Conservation (phyloP, 2,797 vertebrate genomes). For the Sebastolobus altivelis region DNA sequence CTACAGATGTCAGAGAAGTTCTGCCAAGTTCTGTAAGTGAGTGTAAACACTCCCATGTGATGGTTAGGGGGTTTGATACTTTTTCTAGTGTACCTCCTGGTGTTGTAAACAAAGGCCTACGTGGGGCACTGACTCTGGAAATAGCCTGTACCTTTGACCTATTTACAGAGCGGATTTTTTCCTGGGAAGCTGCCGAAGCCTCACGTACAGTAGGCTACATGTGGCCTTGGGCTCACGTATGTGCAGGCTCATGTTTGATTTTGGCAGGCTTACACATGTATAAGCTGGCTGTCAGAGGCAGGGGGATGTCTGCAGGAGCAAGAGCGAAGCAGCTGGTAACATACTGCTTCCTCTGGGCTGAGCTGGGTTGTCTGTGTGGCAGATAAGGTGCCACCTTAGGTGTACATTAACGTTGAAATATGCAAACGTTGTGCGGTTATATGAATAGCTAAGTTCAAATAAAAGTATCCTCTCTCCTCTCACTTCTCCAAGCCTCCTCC, state of each 20-base stretch:
- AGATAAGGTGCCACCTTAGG: background rate
- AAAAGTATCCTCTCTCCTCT: slow-evolving; percentile 8
- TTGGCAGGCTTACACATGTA: slow-evolving; percentile 23
- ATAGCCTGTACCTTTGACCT: slow-evolving; percentile 57
- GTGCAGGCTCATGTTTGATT: slow-evolving; percentile 25
- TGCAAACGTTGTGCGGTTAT: slow-evolving; percentile 11
- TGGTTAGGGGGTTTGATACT: slow-evolving; percentile 37
- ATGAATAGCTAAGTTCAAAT: slow-evolving; percentile 28
- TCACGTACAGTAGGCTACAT: background rate
- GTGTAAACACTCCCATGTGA: slow-evolving; percentile 54
- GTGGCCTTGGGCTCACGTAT: slow-evolving; percentile 2
- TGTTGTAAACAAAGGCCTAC: slow-evolving; percentile 48
- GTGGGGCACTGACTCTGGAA: slow-evolving; percentile 33
- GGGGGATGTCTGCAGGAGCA: slow-evolving; percentile 10
- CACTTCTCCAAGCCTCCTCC: slow-evolving; percentile 2
- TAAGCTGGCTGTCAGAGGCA: slow-evolving; percentile 11
- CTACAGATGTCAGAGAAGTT: slow-evolving; percentile 46
- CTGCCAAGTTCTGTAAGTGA: slow-evolving; percentile 47
- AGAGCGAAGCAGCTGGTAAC: slow-evolving; percentile 13
- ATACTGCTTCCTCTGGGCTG: background rate
- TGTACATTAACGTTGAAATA: slow-evolving; percentile 17
- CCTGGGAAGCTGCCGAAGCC: slow-evolving; percentile 11
- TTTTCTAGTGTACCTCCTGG: slow-evolving; percentile 41
- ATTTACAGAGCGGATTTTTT: slow-evolving; percentile 39
- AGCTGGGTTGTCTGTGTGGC: background rate